Percentiles rank a stretch among this genome's conserved stretches.
Conservation (phyloP, 1,140 invertebrate genomes). For the Brachionus plicatilis region DNA sequence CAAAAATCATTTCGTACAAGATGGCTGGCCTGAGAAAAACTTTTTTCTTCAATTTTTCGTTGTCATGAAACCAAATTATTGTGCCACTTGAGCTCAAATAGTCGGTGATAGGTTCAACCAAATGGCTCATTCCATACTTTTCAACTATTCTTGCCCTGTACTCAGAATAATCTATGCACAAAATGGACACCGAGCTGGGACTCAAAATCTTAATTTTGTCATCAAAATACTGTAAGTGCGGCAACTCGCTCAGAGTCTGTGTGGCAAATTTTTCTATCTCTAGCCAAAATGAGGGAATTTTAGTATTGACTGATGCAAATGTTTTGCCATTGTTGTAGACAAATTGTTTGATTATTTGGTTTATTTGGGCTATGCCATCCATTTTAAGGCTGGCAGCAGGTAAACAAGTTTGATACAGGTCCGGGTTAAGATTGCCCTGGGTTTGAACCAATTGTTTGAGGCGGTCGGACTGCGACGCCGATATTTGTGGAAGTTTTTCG, state of each 20-base stretch:
- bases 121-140: slow-evolving; percentile 32
- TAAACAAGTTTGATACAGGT: not conserved
- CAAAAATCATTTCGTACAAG: slow-evolving; percentile 8
- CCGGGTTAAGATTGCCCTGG: slow-evolving; percentile 20
- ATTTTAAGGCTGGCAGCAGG: not conserved
- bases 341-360: not conserved
- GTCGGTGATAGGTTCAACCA: not conserved
- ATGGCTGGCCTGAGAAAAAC: slow-evolving; percentile 23
- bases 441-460: slow-evolving; percentile 39
- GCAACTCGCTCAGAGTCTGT: not conserved
- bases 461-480: slow-evolving; percentile 23
- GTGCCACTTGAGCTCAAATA: slow-evolving; percentile 7
- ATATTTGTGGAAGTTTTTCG: slow-evolving; percentile 12
- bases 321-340: slow-evolving; percentile 1
- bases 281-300: slow-evolving; percentile 34
- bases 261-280: slow-evolving; percentile 27
- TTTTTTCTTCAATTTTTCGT: slow-evolving; percentile 7
- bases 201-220: slow-evolving; percentile 15
- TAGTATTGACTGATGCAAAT: not conserved
- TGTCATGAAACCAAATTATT: not conserved
- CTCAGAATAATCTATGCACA: not conserved
- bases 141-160: slow-evolving; percentile 1
- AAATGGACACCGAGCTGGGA: not conserved
- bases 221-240: not conserved
- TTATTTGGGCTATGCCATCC: not conserved